Evolutionary conservation across 2,888 invertebrate species (phyloP), one percentile per base, ranked within the genome.

Genomic region (Oxytorus armatus): DNA sequence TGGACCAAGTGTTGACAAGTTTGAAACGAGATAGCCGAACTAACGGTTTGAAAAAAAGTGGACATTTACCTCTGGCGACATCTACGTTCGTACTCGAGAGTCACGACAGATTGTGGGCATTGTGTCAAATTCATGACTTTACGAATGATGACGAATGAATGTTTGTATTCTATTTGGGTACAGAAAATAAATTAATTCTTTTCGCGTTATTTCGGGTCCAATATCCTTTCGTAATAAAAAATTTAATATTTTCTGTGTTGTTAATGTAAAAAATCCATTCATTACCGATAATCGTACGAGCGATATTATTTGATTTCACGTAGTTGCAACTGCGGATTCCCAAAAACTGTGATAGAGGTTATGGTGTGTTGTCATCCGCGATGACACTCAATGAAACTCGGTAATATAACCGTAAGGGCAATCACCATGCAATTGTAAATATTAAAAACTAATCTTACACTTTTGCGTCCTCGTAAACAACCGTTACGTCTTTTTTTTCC

Each of bases 1-100:
- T 77, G 21, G 51, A 70, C 77, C 80, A 55, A 80, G 80, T 73
- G 61, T 63, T 61, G 61, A 73, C 51, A 68, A 68, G 39, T 55
- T 68, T 68, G 18, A 14, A 53, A 55, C 25, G 55, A 68, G 68
- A 68, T 53, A 55, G 68, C n/a, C 11, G 4, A 68, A 68, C 68
- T 42, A 23, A 29, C 42, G 7, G 39, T 55, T 55, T 16, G 25
- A 29, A 68, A 68, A 36, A 66, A 66, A 8, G 14, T n/a, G 4
- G 47, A 16, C 66, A 36, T 68, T 25, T 4, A 10, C 29, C 16
- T 23, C 8, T 25, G 16, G 39, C 68, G 68, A 39, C 25, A 68
- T 55, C 68, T 55, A 7, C 14, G 16, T 14, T 2, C 18, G n/a
- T 14, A 49, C 8, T 18, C 1, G 3, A 10, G n/a, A 39, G 39